phyloP scores from a whole-genome alignment of 1,140 invertebrate genomes.

The Bombus soroeensis region DNA sequence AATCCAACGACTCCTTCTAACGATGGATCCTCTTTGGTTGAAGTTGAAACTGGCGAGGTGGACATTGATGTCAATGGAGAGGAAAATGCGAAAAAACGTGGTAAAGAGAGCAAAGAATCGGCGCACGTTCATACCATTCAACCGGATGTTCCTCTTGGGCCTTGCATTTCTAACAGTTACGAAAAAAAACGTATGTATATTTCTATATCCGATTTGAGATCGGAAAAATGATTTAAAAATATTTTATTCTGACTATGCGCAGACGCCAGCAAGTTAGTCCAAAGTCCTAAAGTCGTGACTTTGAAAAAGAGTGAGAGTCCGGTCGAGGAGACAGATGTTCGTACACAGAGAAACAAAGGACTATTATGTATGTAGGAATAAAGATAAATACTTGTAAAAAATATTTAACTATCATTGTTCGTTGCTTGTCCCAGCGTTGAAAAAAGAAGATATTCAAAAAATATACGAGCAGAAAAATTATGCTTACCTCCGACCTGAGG shows the following conservation, averaged over 20 bases:
- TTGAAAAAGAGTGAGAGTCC: background rate
- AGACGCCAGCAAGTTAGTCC: background rate
- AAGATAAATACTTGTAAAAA: background rate
- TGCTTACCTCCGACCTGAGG: constrained; percentile 58
- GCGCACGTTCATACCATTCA: background rate
- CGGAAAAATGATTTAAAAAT: background rate
- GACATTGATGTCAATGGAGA: too few relatives aligned
- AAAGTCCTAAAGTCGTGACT: background rate
- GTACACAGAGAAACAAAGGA: background rate
- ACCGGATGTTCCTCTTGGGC: background rate
- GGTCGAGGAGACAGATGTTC: background rate
- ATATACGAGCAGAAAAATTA: constrained; percentile 76
- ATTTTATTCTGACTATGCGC: background rate
- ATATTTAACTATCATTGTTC: too few relatives aligned
- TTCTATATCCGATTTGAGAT: background rate
- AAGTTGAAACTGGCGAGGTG: background rate
- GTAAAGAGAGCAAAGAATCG: too few relatives aligned
- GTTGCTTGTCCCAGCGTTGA: constrained; percentile 38
- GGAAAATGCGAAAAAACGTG: background rate
- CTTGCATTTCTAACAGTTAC: background rate
- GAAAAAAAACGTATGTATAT: too few relatives aligned
- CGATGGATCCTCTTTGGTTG: background rate
- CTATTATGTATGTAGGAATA: background rate
- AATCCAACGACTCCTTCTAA: background rate
- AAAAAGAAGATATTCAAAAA: constrained; percentile 42